Conservation (phyloP, 2,797 vertebrate species). For the Coluber constrictor region DNA sequence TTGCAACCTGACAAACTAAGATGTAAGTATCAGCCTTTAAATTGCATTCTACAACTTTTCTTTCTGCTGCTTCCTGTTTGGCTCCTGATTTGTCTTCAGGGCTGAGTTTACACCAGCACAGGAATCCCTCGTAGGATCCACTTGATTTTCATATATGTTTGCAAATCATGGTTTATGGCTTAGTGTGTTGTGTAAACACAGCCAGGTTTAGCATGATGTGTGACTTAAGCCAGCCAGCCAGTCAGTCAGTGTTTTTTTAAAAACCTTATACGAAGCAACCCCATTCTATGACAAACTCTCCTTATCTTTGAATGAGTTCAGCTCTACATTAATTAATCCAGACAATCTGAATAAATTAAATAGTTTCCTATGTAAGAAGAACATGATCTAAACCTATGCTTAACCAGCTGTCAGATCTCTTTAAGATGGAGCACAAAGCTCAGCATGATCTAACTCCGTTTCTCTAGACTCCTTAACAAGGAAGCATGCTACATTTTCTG, state of each 20-base stretch:
- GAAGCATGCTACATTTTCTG: background rate
- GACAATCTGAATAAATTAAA: background rate
- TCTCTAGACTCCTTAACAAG: background rate
- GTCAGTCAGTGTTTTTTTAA: background rate
- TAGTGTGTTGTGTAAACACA: background rate
- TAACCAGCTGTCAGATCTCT: background rate
- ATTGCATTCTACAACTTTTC: background rate
- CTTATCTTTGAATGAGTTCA: background rate
- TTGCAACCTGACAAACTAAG: background rate
- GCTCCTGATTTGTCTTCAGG: background rate
- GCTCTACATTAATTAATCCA: background rate
- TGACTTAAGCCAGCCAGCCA: background rate
- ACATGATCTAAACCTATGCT: background rate
- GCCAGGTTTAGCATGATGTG: background rate
- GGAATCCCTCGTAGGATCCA: background rate
- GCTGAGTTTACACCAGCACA: background rate
- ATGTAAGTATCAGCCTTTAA: background rate
- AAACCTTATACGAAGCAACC: background rate
- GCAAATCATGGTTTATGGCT: background rate
- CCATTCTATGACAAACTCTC: background rate
- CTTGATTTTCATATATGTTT: background rate
- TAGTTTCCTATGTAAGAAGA: background rate
- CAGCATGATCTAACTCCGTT: background rate
- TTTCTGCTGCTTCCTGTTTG: background rate
- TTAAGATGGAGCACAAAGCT: background rate